phyloP scores from a whole-genome alignment of 2,797 vertebrate genomes.

The Tarsius wallacei region DNA sequence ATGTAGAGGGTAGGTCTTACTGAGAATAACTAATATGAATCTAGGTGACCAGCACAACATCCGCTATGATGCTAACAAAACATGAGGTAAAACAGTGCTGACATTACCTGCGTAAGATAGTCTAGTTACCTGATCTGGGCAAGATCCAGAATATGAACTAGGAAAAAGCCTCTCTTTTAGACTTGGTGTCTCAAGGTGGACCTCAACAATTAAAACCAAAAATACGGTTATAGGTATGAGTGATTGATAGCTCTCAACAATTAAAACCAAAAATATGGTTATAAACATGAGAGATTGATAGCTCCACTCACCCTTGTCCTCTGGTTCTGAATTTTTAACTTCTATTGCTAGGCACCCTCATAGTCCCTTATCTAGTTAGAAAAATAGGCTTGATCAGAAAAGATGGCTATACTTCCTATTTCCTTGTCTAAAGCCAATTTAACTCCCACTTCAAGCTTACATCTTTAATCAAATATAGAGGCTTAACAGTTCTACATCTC shows the following conservation, averaged over 20 bases:
- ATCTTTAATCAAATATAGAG: conserved; percentile 52
- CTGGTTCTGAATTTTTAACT: conserved; percentile 52
- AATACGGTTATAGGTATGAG: background rate
- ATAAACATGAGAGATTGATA: background rate
- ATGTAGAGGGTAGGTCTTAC: background rate
- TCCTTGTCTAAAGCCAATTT: conserved; percentile 61
- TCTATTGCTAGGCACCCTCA: background rate
- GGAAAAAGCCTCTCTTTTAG: conserved; percentile 52
- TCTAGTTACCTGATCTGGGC: conserved; percentile 15
- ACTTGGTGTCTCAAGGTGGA: background rate
- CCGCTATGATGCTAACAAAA: conserved; percentile 55
- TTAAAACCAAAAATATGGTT: conserved; percentile 49
- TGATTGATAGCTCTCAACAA: background rate
- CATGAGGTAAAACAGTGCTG: background rate
- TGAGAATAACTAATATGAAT: conserved; percentile 60
- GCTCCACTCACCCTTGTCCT: background rate
- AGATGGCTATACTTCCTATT: conserved; percentile 33
- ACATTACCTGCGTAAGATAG: conserved; percentile 33
- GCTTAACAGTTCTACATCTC: conserved; percentile 20
- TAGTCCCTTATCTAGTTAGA: background rate
- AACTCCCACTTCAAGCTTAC: conserved; percentile 59
- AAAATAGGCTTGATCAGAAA: conserved; percentile 50
- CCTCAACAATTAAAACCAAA: conserved; percentile 56
- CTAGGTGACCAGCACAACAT: conserved; percentile 33
- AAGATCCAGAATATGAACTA: conserved; percentile 46